phyloP scores from a whole-genome alignment of 2,113 vertebrate genomes.

The cat (Felis catus) region F.catus_Fca126_mat1.0 CM031415.1:114116501-114117000 shows the following conservation, averaged over 20 bases:
- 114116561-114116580: background rate
- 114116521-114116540: background rate
- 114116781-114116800: background rate
- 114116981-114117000: too few relatives aligned
- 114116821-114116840: background rate
- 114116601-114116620: background rate
- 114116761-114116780: background rate
- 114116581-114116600: background rate
- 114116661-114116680: background rate
- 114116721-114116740: background rate
- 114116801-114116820: background rate
- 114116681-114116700: background rate
- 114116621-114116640: background rate
- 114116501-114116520: background rate
- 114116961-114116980: too few relatives aligned
- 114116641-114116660: background rate
- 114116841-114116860: background rate
- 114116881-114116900: rapidly evolving
- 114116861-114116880: background rate
- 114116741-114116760: background rate
- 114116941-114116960: background rate
- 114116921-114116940: background rate
- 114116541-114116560: background rate
- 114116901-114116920: background rate
- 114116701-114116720: background rate